These are phyloP conservation scores for Athalia circularis DNA, from an alignment of 2,888 invertebrate genomes.

Conservation along the genomic window DNA sequence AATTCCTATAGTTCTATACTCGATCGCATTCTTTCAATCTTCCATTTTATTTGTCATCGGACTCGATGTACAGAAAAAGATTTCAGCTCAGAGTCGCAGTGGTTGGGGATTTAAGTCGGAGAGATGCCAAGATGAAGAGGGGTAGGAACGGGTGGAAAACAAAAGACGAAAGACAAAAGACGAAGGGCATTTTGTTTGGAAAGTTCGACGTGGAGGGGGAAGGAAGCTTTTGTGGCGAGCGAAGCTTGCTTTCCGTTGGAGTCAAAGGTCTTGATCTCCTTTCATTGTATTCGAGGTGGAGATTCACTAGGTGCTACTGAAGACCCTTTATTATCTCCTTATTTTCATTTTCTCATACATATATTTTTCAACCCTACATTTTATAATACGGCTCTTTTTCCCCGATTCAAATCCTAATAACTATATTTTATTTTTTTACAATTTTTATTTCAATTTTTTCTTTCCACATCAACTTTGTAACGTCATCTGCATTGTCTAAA, in stretches of 20 bases:
- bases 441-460: no score
- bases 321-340: conserved; percentile 24
- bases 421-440: neutral
- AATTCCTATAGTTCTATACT: neutral
- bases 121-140: neutral
- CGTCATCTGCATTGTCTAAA: neutral
- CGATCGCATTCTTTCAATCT: neutral
- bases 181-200: conserved; percentile 27
- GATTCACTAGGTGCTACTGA: conserved; percentile 8
- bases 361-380: neutral
- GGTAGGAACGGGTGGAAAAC: neutral
- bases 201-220: conserved; percentile 14
- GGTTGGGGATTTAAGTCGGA: neutral
- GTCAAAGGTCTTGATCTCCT: conserved; percentile 39
- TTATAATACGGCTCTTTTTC: neutral
- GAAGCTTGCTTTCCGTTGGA: conserved; percentile 38
- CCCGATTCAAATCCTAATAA: neutral
- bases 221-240: conserved; percentile 37
- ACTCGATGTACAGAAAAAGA: no score
- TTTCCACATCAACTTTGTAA: no score
- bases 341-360: conserved; percentile 21
- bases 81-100: no score
- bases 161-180: conserved; percentile 44
- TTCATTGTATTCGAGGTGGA: conserved; percentile 21
- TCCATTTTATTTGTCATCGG: no score